Evolutionary conservation across 2,888 invertebrate genomes (phyloP).

Genomic region (Ellobium chinense): DNA sequence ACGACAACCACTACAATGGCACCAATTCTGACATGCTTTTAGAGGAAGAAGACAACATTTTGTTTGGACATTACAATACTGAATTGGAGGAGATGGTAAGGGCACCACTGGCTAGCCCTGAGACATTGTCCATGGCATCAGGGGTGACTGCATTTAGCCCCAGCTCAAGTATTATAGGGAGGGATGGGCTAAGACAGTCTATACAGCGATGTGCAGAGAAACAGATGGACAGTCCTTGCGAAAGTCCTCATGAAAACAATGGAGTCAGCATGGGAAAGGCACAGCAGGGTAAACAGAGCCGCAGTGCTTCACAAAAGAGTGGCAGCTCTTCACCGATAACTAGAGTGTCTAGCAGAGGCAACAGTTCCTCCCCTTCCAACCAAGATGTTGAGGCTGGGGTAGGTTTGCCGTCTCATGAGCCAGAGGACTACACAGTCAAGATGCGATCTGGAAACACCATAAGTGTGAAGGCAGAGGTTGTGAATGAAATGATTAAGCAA

Average conservation of each 20-base stretch:
- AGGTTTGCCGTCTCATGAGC: neutral
- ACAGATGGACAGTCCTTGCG: slow-evolving; percentile 39
- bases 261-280: slow-evolving; percentile 6
- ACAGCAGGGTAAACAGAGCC: neutral
- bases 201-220: slow-evolving; percentile 54
- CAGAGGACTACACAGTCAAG: slow-evolving; percentile 22
- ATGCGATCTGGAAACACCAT: slow-evolving; percentile 38
- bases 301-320: neutral
- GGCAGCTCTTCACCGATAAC: neutral
- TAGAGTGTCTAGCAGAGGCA: neutral
- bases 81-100: slow-evolving; percentile 53
- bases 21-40: slow-evolving; percentile 22
- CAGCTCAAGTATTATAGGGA: slow-evolving; percentile 51
- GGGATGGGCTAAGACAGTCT: slow-evolving; percentile 53
- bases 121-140: slow-evolving; percentile 89
- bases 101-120: slow-evolving; percentile 90
- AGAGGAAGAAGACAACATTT: slow-evolving; percentile 21
- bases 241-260: slow-evolving; percentile 2
- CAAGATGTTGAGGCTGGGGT: slow-evolving; percentile 23
- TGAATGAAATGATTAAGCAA: slow-evolving; percentile 41
- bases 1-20: slow-evolving; percentile 13
- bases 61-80: slow-evolving; percentile 19
- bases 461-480: slow-evolving; percentile 46
- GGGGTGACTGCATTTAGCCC: slow-evolving; percentile 82
- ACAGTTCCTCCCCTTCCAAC: neutral